Conservation (phyloP, 2,888 invertebrate species). For the Nemoura dubitans region DNA sequence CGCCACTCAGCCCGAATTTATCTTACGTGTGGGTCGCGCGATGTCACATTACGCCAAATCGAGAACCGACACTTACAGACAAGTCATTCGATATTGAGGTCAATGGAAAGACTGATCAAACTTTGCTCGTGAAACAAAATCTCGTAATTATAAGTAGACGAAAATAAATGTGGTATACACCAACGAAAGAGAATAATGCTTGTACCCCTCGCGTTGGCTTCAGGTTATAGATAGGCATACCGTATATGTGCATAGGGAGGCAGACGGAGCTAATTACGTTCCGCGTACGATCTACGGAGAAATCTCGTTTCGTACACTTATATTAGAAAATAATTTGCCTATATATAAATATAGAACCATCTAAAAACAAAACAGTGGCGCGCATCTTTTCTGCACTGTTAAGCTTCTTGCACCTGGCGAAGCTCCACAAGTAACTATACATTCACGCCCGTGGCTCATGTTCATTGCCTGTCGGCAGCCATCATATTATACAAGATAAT, state of each 20-base stretch:
- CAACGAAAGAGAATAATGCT: background rate
- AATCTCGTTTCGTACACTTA: background rate
- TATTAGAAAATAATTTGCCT: background rate
- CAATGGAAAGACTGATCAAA: background rate
- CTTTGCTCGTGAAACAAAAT: background rate
- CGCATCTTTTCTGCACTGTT: too few relatives aligned
- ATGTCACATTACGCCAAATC: constrained; percentile 8
- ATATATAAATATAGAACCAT: too few relatives aligned
- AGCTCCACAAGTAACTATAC: too few relatives aligned
- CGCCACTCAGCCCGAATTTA: constrained; percentile 16
- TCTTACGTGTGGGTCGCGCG: constrained; percentile 9
- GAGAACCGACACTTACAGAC: constrained; percentile 12
- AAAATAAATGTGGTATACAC: background rate
- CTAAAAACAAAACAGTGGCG: background rate
- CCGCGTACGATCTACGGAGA: background rate
- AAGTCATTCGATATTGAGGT: constrained; percentile 7
- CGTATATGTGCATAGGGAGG: too few relatives aligned
- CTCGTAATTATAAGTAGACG: background rate
- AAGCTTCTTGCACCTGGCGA: background rate
- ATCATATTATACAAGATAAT: too few relatives aligned
- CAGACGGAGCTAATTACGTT: background rate
- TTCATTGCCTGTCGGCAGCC: too few relatives aligned
- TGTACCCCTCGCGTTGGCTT: background rate
- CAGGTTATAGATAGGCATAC: too few relatives aligned
- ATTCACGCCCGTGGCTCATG: too few relatives aligned